These are phyloP conservation scores for Phylloscopus trochiloides DNA, from an alignment of 2,113 vertebrate species.

Conservation along the genomic window DNA sequence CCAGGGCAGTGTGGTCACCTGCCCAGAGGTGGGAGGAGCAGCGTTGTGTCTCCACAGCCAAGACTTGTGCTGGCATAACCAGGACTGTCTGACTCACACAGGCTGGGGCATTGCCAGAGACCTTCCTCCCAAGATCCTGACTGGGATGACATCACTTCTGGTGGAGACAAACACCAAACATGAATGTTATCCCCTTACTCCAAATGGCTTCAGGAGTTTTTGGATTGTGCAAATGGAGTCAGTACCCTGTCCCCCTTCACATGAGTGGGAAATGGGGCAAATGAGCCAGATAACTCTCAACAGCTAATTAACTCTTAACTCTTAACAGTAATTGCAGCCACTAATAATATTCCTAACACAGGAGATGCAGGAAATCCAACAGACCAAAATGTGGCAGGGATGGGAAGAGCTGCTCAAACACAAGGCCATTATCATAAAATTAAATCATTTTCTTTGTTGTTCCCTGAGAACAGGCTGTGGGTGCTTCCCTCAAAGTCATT, in stretches of 20 bases:
- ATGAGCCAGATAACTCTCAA: background rate
- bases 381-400: slow-evolving; percentile 1
- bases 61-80: background rate
- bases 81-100: background rate
- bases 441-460: background rate
- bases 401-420: background rate
- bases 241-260: background rate
- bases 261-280: background rate
- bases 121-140: background rate
- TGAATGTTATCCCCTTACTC: background rate
- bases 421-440: background rate
- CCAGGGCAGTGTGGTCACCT: background rate
- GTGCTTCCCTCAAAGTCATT: background rate
- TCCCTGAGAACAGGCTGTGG: background rate
- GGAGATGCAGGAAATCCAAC: background rate
- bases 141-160: background rate
- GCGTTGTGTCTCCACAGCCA: background rate
- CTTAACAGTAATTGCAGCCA: background rate
- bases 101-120: background rate
- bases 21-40: background rate
- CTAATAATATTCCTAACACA: background rate
- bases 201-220: background rate
- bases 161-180: background rate
- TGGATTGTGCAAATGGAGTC: background rate
- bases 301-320: background rate